Evolutionary conservation across 1,140 invertebrate species (phyloP), one percentile per base, ranked within the genome.

Genomic region (Eufriesea mexicana): DNA sequence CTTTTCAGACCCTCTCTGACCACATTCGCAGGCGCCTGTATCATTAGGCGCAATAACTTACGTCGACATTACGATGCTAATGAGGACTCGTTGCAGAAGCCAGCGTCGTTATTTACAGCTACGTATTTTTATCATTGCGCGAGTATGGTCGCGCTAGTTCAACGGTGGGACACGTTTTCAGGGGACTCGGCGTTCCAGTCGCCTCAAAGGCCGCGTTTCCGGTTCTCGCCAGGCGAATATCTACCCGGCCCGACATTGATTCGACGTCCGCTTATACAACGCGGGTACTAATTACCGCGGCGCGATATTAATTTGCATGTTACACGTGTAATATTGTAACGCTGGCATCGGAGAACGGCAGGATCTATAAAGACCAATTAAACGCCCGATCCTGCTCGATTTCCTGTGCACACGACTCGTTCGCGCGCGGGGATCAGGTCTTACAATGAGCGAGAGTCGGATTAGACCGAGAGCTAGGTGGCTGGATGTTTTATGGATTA

Each of bases 11-110:
- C 72, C 51, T 25, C 28, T 35, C 12, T 25, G 23, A 47, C 83
- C 72, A 72, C 25, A 87, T 81, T 84, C 74, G 86, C 81, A 84
- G 84, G 84, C 83, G 83, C 82, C 90, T 90, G 88, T 91, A 91
- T 90, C 88, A 91, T 90, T 89, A 91, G 79, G 76, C 54, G 90
- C 90, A 88, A 91, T 91, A 91, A 91, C 86, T 90, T 91, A 91
- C 77, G 84, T 85, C 89, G 86, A 77, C 79, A 86, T 91, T 90
- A 88, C 84, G 89, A 91, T 91, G 90, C 89, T 91, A 91, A 91
- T 91, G 90, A 91, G 90, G 89, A 89, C 89, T 91, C 88, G 88
- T 84, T 72, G 79, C 82, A 59, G 81, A 79, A 80, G 78, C 78
- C 55, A 55, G 59, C 78, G 64, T 85, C 73, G 87, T 90, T 91